phyloP scores from a whole-genome alignment of 2,797 vertebrate species.

The Notoglanidium macrostoma region DNA sequence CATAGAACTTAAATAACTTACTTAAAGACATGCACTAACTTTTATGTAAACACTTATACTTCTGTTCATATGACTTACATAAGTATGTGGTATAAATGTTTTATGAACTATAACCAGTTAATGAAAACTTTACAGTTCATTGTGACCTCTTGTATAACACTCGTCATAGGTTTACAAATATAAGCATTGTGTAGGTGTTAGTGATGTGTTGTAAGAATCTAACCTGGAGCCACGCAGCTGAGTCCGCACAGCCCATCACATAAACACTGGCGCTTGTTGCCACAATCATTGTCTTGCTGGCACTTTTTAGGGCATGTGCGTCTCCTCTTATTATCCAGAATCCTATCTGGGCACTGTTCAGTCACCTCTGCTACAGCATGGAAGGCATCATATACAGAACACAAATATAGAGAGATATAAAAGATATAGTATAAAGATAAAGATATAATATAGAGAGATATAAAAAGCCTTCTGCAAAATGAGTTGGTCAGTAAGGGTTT shows the following conservation, averaged over 20 bases:
- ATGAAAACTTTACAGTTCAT: not conserved
- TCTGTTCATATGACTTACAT: not conserved
- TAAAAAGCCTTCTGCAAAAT: not conserved
- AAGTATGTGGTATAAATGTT: not conserved
- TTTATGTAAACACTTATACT: not conserved
- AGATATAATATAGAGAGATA: not conserved
- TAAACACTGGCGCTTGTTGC: constrained; percentile 76
- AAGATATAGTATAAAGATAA: not conserved
- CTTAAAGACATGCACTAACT: not conserved
- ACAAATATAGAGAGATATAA: not conserved
- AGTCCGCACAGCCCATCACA: constrained; percentile 83
- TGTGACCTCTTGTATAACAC: constrained; percentile 1
- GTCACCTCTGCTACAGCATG: constrained; percentile 49
- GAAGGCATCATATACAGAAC: constrained; percentile 7
- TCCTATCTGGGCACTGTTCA: constrained; percentile 73
- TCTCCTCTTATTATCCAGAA: constrained; percentile 71
- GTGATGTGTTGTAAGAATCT: constrained; percentile 25
- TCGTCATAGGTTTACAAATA: not conserved
- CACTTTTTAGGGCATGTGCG: constrained; percentile 78
- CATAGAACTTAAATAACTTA: not conserved
- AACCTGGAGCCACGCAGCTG: constrained; percentile 83
- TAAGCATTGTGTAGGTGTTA: constrained; percentile 10
- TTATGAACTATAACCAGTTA: not conserved
- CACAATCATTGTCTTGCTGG: constrained; percentile 73
- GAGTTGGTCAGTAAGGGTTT: not conserved